These are phyloP conservation scores for Ramphastos sulfuratus DNA, from an alignment of 2,113 vertebrate species.

Conservation along the genomic window DNA sequence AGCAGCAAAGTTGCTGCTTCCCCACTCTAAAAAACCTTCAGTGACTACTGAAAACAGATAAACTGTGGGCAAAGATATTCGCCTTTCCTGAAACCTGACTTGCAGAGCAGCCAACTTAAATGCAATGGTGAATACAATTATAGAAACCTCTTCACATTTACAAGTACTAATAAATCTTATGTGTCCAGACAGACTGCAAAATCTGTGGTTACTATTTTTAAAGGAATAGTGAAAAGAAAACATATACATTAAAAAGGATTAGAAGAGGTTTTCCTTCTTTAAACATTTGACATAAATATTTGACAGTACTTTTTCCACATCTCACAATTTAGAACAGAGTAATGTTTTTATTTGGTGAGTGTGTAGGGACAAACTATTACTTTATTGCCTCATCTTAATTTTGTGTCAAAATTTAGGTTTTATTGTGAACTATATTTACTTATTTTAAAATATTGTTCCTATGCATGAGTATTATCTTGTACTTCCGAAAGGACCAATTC, in stretches of 20 bases:
- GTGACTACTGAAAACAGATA: constrained; percentile 16
- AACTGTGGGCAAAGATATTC: constrained; percentile 26
- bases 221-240: constrained; percentile 13
- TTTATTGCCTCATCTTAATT: neutral
- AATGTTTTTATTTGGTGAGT: neutral
- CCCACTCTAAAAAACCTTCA: neutral
- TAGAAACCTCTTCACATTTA: constrained; percentile 30
- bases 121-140: neutral
- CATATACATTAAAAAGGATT: constrained; percentile 8
- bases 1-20: neutral
- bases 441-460: neutral
- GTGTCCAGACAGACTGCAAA: neutral
- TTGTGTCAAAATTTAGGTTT: neutral
- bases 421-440: neutral
- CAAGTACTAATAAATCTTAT: neutral
- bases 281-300: constrained; percentile 19
- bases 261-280: constrained; percentile 6
- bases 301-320: constrained; percentile 3
- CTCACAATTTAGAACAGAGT: neutral
- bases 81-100: constrained; percentile 30
- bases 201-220: constrained; percentile 33
- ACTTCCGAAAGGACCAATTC: neutral
- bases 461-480: neutral
- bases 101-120: neutral
- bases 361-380: neutral